Base-by-base conservation (phyloP, 2,113 vertebrate genomes). In the Cephalophus harveyi region DNA sequence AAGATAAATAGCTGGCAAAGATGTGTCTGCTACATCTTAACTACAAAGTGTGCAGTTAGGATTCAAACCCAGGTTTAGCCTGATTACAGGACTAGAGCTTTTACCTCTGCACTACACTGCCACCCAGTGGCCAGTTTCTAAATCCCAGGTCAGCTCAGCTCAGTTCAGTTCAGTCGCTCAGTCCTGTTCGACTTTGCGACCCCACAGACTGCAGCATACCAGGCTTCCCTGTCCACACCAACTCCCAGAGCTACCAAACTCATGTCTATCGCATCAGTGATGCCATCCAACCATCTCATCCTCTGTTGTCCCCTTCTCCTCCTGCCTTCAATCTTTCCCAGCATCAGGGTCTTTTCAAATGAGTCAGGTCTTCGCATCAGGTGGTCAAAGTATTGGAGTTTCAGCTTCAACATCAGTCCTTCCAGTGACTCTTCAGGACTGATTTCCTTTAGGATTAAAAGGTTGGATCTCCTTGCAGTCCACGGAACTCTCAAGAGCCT, bases 121-220 rank as follows among this genome's bases (percentile, higher is more conserved):
- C 96, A 79, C 94, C 97, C 17, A 55, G 84, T 33, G 96, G 71
- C 21, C 16, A 21, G 46, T 30, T 60, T 76, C 52, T 46, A 36
- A 95, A 48, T 15, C 62, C 25, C 23, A 1, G 30, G 19, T 8
- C 46, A 5, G 10, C 30, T 17, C 67, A 40, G 36, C 21, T 74
- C 67, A 40, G 21, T 11, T 36, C 64, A 71, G n/a, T 36, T 74
- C n/a, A 74, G n/a, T 21, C 0, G 19, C 19, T 74, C 67, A 40
- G 19, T 74, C 5, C 5, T 12, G 5, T 36, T 21, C 2, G 30
- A 64, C 3, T 71, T n/a, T 74, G 67, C 2, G n/a, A 71, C 21
- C 19, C 67, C 67, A 40, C 5, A 6, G 36, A 40, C 67, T 25
- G 36, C 67, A 40, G 67, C 19, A 3, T 11, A 23, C 67, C 19